A percentile compares a stretch with the other conserved stretches of the same genome.
Conservation (phyloP, 2,888 invertebrate genomes). For the Caenorhabditis sinica region DNA sequence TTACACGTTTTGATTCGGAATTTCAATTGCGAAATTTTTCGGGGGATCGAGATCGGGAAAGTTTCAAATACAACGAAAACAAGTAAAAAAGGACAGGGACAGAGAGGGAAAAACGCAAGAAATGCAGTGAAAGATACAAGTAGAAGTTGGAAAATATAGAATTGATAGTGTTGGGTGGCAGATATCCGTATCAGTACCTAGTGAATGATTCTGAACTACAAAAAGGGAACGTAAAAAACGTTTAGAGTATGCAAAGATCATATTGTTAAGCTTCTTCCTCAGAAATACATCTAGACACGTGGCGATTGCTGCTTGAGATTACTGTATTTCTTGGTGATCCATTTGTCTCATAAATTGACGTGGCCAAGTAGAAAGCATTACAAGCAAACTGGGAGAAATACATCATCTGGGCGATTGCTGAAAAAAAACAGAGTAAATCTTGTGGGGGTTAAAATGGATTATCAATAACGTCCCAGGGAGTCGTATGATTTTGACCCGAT, state of each 20-base stretch:
- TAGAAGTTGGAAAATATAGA: conserved; percentile 20
- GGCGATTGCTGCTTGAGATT: conserved; percentile 66
- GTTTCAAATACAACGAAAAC: conserved; percentile 25
- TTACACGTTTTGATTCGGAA: conserved; percentile 36
- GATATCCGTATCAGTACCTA: conserved; percentile 48
- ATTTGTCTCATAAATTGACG: conserved; percentile 82
- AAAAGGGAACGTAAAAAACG: not conserved
- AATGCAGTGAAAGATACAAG: conserved; percentile 41
- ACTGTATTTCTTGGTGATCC: conserved; percentile 71
- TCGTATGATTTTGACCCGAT: conserved; percentile 28
- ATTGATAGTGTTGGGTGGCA: not conserved
- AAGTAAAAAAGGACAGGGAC: not conserved
- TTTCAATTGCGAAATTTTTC: not conserved
- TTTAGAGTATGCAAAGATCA: not conserved
- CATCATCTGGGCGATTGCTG: conserved; percentile 79
- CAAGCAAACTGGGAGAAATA: conserved; percentile 82
- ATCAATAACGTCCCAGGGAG: conserved; percentile 16
- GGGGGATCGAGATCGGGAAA: conserved; percentile 6
- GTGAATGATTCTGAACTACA: conserved; percentile 1
- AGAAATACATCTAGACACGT: conserved; percentile 70
- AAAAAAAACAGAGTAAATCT: conserved; percentile 32
- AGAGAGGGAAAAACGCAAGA: not conserved
- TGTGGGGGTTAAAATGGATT: conserved; percentile 43
- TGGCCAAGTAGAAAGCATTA: conserved; percentile 81
- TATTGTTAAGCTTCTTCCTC: conserved; percentile 60